Evolutionary conservation across 2,113 vertebrate species (phyloP), one percentile per base, ranked within the genome.

Genomic region (Nematolebias whitei): DNA sequence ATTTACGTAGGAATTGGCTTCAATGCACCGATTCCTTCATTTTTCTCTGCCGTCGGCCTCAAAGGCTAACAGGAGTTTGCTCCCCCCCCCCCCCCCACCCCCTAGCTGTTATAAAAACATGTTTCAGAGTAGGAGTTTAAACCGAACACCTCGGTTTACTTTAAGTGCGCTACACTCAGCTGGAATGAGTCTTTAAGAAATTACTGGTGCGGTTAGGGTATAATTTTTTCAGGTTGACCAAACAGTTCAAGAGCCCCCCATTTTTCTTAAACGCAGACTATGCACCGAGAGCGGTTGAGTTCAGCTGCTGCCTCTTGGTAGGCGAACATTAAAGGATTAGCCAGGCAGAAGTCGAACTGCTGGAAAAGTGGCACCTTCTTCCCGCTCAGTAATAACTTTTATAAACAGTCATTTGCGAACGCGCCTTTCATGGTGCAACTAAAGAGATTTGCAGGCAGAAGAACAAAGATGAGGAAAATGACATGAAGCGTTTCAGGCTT

Each of bases 241-340:
- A 15, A 38, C 56, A 62, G 41, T 77, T 58, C 61, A 22, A 73
- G 23, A 38, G 55, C 57, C 32, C 57, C 39, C 13, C 40, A 15
- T 53, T 65, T 29, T 29, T 29, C n/a, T 53, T 62, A 83, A 78
- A 71, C 44, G 58, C 51, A 63, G 68, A 1, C 47, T 49, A 23
- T 8, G 16, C 52, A 2, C 43, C 2, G 50, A 18, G 47, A 22
- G 61, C 65, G 24, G 47, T 63, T 71, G 59, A 85, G 76, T 67
- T 49, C 38, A 62, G 59, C 43, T 48, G 65, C 32, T 58, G 64
- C 23, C 22, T 54, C 48, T 66, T 48, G 55, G 66, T 75, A 72
- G 57, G 49, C 67, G 65, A 63, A 86, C 70, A 81, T 79, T 68
- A 71, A 53, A 56, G 52, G 79, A 82, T 78, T 76, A 66, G 26